Base-by-base conservation (phyloP, 2,797 vertebrate species). In the Ctenochaetus hawaiiensis region DNA sequence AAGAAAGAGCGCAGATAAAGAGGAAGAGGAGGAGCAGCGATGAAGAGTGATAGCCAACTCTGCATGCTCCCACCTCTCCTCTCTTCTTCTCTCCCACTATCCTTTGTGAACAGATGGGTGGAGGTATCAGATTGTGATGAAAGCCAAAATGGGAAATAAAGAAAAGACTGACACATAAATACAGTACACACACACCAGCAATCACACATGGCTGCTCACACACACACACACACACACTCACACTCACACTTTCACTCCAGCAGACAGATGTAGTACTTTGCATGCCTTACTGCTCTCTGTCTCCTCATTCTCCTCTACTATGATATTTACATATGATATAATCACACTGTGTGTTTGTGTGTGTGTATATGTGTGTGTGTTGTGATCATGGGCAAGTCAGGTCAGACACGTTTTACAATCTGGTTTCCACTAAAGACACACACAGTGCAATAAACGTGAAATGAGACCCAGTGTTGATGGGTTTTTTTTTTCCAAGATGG, bases 41-140 rank as follows among this genome's bases (percentile, higher is more conserved):
- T 63, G 59, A 81, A 75, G 80, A 85, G 78, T 87, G 81, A 86
- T 80, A 75, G 83, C 80, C 74, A 89, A 81, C 86, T 85, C 80
- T 68, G 76, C 81, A 73, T 12, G 30, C 78, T 82, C 82, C 83
- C 72, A 79, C 84, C 85, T 84, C 75, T 85, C 75, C 66, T 84
- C 60, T 71, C 84, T 44, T 82, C 41, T 81, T 74, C 68, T 79
- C 65, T 83, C 72, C 78, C 67, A 23, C 62, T 74, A 64, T 76
- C 63, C 83, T 91, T 85, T 91, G 79, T 93, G 90, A 92, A 89
- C 92, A 92, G 91, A 94, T 94, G 92, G 92, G 87, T 90, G 82
- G 83, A 93, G 89, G 89, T 93, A 92, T 92, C 89, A 83, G 83
- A 90, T 90, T 89, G 81, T 89, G 86, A 92, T 88, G 88, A 89